Evolutionary conservation across 2,113 vertebrate genomes (phyloP).

Genomic region (Chionomys nivalis): DNA sequence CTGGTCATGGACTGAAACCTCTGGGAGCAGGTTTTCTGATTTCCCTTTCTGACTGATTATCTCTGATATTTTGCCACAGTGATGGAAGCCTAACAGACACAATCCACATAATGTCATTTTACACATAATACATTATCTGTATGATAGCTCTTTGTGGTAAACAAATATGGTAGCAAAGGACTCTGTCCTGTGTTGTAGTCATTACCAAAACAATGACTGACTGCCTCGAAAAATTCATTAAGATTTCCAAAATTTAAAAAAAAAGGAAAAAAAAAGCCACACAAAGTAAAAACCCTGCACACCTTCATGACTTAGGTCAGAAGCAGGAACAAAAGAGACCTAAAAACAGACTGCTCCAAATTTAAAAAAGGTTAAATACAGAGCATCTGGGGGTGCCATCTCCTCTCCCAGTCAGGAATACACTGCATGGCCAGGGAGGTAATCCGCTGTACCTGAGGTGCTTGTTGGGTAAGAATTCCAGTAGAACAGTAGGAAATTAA

Average conservation of each 20-base stretch:
- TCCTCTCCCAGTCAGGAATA: background rate
- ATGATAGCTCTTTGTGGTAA: background rate
- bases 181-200: background rate
- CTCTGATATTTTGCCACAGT: background rate
- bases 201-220: conserved; percentile 40
- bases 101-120: background rate
- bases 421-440: background rate
- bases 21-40: background rate
- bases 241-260: conserved; percentile 15
- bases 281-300: background rate
- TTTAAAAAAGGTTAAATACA: background rate
- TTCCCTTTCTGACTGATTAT: background rate
- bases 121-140: background rate
- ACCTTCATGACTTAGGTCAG: background rate
- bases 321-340: background rate
- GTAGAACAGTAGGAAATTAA: background rate
- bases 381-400: background rate
- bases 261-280: background rate
- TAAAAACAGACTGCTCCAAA: background rate
- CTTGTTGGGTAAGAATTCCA: background rate
- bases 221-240: conserved; percentile 54
- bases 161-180: conserved; percentile 58
- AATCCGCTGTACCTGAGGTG: fast-evolving
- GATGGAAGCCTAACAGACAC: background rate
- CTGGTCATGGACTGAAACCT: background rate